Evolutionary conservation across 1,140 invertebrate genomes (phyloP), one percentile per base, ranked within the genome.

Genomic region (Homalodisca vitripennis): DNA sequence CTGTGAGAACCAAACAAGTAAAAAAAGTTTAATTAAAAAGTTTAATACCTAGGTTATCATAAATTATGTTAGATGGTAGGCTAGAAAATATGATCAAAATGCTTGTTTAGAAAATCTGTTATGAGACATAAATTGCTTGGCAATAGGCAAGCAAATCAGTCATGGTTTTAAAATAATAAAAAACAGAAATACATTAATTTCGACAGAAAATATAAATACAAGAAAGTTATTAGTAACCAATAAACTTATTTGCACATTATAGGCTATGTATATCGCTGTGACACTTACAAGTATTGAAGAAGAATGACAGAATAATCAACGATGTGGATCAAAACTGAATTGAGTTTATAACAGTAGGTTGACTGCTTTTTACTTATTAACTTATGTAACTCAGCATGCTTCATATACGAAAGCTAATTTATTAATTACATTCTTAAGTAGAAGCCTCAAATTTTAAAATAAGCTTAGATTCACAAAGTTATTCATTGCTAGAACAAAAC

Each of bases 231-330:
- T n/a, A n/a, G n/a, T n/a, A n/a, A n/a, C n/a, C n/a, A n/a, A n/a
- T n/a, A n/a, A n/a, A n/a, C n/a, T n/a, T n/a, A n/a, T n/a, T 41
- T 10, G 34, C 6, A 17, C 34, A 41, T 41, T 41, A 10, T 41
- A 41, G 17, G 17, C 17, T 41, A 41, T 10, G 6, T 17, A 41
- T 10, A 17, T 6, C 6, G 6, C 6, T 6, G 34, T 41, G 34
- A 17, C 29, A 64, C 62, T 64, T 34, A 64, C 62, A 41, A 64
- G 20, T 64, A 64, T 46, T 64, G n/a, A n/a, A 64, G 12, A 64
- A 32, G 34, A 32, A 64, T 34, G 6, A 34, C 32, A 2, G 62
- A 64, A 34, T 64, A 34, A n/a, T 41, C 27, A 17, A 46, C 27
- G 14, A 64, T 34, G 34, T 34, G 2, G 31, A 12, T 17, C 31